Evolutionary conservation across 2,888 invertebrate species (phyloP).

Genomic region (Cephus pygmeus): DNA sequence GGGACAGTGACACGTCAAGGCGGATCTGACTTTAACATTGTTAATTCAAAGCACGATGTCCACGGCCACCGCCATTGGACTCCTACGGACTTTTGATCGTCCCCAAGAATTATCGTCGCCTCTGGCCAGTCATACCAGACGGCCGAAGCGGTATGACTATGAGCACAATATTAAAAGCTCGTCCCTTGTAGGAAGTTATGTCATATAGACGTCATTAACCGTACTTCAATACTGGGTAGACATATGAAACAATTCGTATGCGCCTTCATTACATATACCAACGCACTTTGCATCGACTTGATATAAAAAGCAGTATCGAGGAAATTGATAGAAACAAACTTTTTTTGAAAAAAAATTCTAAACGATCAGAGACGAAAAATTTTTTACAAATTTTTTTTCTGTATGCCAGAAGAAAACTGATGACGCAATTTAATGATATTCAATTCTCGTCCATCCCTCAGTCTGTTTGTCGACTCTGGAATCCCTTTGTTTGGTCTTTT

Average conservation of each 20-base stretch:
- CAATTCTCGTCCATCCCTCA: conserved; percentile 27
- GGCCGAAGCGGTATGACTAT: not conserved
- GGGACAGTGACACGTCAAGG: conserved; percentile 41
- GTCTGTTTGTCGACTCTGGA: conserved; percentile 32
- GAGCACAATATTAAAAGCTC: conserved; percentile 17
- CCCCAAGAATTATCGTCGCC: conserved; percentile 53
- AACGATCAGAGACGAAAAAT: not conserved
- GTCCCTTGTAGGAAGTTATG: conserved; percentile 19
- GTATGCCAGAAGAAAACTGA: conserved; percentile 11
- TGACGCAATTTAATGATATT: conserved; percentile 49
- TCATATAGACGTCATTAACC: conserved; percentile 17
- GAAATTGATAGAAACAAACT: not conserved
- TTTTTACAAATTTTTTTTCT: not conserved
- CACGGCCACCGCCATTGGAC: conserved; percentile 52
- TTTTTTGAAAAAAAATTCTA: not conserved
- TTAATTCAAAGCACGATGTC: conserved; percentile 48
- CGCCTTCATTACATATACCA: not conserved
- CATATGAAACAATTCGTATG: not conserved
- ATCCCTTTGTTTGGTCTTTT: conserved; percentile 31
- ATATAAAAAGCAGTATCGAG: not conserved
- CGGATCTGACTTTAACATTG: conserved; percentile 45
- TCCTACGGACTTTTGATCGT: conserved; percentile 59
- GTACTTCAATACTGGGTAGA: not conserved
- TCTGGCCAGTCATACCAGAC: conserved; percentile 10
- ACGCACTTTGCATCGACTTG: not conserved